phyloP scores from a whole-genome alignment of 2,113 vertebrate species.

The Oceanodroma tethys region DNA sequence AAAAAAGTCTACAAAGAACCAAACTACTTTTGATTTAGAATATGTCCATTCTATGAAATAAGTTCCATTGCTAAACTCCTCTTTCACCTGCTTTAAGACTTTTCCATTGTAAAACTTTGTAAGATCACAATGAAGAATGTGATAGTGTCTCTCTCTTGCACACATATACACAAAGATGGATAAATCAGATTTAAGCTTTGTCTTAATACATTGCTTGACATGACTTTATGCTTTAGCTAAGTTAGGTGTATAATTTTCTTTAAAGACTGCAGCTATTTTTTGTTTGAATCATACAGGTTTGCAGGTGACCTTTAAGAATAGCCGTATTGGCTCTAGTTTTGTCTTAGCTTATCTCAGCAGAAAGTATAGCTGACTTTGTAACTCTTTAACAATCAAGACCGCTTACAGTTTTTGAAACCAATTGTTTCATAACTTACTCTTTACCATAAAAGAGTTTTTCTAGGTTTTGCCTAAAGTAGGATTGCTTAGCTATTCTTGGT shows the following conservation, averaged over 20 bases:
- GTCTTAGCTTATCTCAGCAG: not conserved
- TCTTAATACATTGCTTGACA: not conserved
- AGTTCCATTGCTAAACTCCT: not conserved
- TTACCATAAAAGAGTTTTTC: not conserved
- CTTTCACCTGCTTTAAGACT: not conserved
- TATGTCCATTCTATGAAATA: not conserved
- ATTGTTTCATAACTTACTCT: not conserved
- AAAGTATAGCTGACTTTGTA: not conserved
- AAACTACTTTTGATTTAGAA: not conserved
- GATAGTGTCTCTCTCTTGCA: not conserved
- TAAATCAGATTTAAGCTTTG: not conserved
- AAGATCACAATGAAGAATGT: not conserved
- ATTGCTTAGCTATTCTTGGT: not conserved
- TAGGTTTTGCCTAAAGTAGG: not conserved
- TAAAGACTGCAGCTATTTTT: not conserved
- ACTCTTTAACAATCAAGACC: rapidly evolving
- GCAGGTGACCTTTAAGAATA: not conserved
- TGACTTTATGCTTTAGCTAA: not conserved
- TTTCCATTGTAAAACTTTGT: not conserved
- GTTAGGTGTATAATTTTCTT: not conserved
- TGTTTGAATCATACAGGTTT: not conserved
- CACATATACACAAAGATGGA: not conserved
- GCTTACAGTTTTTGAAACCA: not conserved
- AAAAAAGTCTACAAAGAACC: not conserved
- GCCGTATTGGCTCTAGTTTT: not conserved